A percentile compares a stretch with the other conserved stretches of the same genome.
phyloP scores from a whole-genome alignment of 2,113 vertebrate genomes.

The Lophius piscatorius region DNA sequence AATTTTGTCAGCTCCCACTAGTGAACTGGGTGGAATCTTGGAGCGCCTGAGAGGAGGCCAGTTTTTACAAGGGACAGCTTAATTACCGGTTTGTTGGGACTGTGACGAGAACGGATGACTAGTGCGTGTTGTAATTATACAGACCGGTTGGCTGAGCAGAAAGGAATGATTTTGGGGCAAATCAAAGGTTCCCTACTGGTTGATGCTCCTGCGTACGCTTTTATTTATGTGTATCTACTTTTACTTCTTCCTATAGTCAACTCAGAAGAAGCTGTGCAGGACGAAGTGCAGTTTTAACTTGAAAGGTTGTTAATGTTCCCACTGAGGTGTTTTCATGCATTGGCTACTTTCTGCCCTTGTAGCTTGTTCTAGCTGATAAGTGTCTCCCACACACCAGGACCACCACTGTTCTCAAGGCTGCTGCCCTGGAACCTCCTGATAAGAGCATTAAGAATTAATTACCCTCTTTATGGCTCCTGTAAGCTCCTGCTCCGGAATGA shows the following conservation, averaged over 20 bases:
- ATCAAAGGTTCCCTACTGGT: constrained; percentile 35
- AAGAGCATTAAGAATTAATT: constrained; percentile 77
- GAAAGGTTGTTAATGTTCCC: constrained; percentile 44
- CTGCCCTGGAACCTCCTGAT: constrained; percentile 69
- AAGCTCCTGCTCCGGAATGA: constrained; percentile 54
- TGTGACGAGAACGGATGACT: constrained; percentile 23
- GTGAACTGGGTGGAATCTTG: constrained; percentile 30
- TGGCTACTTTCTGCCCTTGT: constrained; percentile 43
- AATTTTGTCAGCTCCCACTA: background rate
- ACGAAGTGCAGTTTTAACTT: constrained; percentile 64
- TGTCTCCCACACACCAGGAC: constrained; percentile 67
- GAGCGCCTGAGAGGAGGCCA: constrained; percentile 6
- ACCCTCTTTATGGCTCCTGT: constrained; percentile 52
- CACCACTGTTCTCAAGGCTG: constrained; percentile 58
- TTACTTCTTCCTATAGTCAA: constrained; percentile 2
- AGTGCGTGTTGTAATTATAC: constrained; percentile 60
- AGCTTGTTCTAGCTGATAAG: constrained; percentile 69
- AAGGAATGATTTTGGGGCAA: constrained; percentile 35
- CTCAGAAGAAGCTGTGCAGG: constrained; percentile 37
- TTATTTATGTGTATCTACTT: constrained; percentile 41
- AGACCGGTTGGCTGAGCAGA: constrained; percentile 20
- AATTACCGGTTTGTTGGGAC: constrained; percentile 55
- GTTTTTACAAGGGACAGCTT: constrained; percentile 44
- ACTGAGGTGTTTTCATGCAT: constrained; percentile 50
- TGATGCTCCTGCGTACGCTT: constrained; percentile 18